phyloP scores from a whole-genome alignment of 2,797 vertebrate species.

The Nasua narica region DNA sequence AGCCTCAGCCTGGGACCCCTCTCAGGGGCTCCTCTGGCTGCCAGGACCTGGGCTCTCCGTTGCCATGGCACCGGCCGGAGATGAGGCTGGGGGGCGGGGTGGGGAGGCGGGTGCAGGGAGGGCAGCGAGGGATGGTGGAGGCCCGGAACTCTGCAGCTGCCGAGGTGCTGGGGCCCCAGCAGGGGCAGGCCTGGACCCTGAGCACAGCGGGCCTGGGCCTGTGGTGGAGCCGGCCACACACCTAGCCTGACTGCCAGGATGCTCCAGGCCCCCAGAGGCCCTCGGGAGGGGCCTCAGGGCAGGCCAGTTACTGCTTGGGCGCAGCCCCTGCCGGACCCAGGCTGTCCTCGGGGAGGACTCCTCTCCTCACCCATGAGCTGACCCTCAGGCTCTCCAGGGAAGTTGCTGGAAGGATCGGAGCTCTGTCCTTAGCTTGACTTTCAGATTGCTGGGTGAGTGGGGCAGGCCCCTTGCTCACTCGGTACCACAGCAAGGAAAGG shows the following conservation, averaged over 20 bases:
- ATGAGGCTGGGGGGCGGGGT: slow-evolving; percentile 35
- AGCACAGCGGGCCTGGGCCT: background rate
- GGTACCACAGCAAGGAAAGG: background rate
- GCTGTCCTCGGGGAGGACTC: background rate
- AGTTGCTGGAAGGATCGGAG: background rate
- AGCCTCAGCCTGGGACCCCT: slow-evolving; percentile 67
- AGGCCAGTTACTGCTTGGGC: background rate
- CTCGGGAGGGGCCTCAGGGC: background rate
- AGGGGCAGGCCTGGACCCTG: background rate
- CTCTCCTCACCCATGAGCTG: background rate
- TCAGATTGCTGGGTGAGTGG: background rate
- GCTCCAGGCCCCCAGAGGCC: background rate
- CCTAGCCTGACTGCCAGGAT: background rate
- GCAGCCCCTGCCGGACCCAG: background rate
- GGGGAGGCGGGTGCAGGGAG: background rate
- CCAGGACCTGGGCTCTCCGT: slow-evolving; percentile 63
- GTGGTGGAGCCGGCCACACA: background rate
- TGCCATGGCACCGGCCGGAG: slow-evolving; percentile 61
- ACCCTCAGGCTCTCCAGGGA: background rate
- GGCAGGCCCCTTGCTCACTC: background rate
- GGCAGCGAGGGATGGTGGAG: background rate
- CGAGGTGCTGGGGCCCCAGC: background rate
- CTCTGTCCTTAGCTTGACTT: background rate
- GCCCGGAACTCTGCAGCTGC: background rate
- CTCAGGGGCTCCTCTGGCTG: slow-evolving; percentile 70